Evolutionary conservation across 2,113 vertebrate species (phyloP).

Genomic region (Petromus typicus): DNA sequence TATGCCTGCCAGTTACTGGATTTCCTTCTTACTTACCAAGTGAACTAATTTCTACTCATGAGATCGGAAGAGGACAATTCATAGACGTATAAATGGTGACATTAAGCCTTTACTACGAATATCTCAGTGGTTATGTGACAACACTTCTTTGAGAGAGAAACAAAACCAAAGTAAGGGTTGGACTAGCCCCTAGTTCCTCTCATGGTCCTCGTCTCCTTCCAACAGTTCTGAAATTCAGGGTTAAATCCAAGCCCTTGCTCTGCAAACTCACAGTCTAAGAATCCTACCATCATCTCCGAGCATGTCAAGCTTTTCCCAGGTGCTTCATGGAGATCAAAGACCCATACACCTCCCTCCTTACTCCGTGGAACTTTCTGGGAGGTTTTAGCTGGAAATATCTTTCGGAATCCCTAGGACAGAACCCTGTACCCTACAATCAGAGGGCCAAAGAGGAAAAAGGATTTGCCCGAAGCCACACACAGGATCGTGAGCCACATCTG

Average conservation of each 20-base stretch:
- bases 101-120: not conserved
- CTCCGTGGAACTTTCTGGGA: not conserved
- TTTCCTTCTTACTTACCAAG: not conserved
- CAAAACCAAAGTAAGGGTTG: not conserved
- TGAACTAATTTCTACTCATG: not conserved
- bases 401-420: not conserved
- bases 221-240: not conserved
- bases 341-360: not conserved
- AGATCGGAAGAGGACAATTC: not conserved
- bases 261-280: not conserved
- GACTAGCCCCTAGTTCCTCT: not conserved
- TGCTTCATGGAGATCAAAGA: not conserved
- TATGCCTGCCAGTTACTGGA: not conserved
- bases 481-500: not conserved
- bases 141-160: not conserved
- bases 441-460: not conserved
- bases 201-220: not conserved
- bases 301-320: not conserved
- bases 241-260: not conserved
- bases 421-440: not conserved
- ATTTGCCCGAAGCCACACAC: not conserved
- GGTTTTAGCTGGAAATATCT: not conserved
- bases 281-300: not conserved
- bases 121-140: not conserved
- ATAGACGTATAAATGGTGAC: not conserved